Base-by-base conservation (phyloP, 2,888 invertebrate species). In the Andrena trimmerana region DNA sequence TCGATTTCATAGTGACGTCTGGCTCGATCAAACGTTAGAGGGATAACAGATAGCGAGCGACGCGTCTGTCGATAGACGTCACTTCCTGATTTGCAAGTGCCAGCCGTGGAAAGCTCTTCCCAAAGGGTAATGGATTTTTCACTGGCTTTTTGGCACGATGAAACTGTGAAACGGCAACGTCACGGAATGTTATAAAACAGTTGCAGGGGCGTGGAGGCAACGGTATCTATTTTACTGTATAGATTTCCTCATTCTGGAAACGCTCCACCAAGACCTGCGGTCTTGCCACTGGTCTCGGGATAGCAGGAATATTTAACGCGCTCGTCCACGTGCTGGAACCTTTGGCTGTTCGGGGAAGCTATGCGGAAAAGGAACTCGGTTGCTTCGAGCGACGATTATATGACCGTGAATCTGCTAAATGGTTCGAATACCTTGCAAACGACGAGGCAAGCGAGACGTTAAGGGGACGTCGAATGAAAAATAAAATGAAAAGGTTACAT, bases 161-260 rank as follows among this genome's bases (percentile, higher is more conserved):
- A 77, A 84, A 81, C 79, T 70, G 70, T 63, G 70, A 79, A 86
- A 82, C 54, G 71, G 79, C 74, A 74, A 72, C 75, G 82, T 83
- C 78, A 76, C 66, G 77, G 31, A 33, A 65, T 13, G 10, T 75
- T 66, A 70, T 75, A 77, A 86, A 86, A 81, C 81, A 86, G 75
- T 84, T 71, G 65, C 60, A 48, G 20, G 62, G 85, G 85, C 83
- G 83, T 84, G 86, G 82, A 78, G 62, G 78, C 89, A 86, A 88
- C 86, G 89, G 89, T 86, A 89, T 74, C 73, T 69, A 65, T 79
- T 78, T 70, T 78, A 77, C 80, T 62, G 48, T 48, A 80, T 16
- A 79, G 77, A 85, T 84, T 83, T 87, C 80, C 75, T 87, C 78
- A 70, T 83, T 85, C 33, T 77, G 84, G 60, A 84, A 75, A 81